These are phyloP conservation scores for Trachymyrmex cornetzi DNA, from an alignment of 1,140 invertebrate species.

Conservation along the genomic window DNA sequence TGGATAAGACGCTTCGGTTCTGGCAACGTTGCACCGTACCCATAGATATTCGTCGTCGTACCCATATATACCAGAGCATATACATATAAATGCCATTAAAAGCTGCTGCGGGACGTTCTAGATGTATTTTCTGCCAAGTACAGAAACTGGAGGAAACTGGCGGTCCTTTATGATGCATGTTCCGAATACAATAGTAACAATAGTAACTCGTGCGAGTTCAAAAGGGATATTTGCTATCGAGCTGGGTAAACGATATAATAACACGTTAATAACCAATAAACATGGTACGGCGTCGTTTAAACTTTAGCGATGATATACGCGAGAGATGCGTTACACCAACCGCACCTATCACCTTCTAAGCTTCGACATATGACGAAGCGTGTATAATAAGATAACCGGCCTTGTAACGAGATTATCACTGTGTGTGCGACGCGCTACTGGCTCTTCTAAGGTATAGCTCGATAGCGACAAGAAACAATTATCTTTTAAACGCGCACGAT, in stretches of 20 bases:
- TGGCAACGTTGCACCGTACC: slow-evolving; percentile 64
- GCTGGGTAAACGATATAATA: not conserved
- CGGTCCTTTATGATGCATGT: not conserved
- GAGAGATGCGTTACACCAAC: not conserved
- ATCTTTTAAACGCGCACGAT: slow-evolving; percentile 38
- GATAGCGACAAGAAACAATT: slow-evolving; percentile 31
- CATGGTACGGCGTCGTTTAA: not conserved
- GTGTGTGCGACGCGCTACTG: not conserved
- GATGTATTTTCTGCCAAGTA: not conserved
- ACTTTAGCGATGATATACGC: not conserved
- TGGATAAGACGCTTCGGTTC: slow-evolving; percentile 75
- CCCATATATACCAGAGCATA: not conserved
- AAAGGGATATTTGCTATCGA: not conserved
- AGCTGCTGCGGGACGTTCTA: not conserved
- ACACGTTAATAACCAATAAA: not conserved
- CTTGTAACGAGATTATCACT: slow-evolving; percentile 71
- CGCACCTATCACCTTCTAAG: not conserved
- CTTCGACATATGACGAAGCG: slow-evolving; percentile 28
- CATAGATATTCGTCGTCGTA: slow-evolving; percentile 45
- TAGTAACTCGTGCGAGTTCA: not conserved
- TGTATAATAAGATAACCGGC: slow-evolving; percentile 68
- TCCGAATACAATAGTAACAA: not conserved
- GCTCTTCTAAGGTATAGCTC: slow-evolving; percentile 41
- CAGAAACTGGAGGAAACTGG: not conserved
- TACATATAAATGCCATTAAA: slow-evolving; percentile 27